phyloP scores from a whole-genome alignment of 2,113 vertebrate species.

The Tragelaphus strepsiceros region DNA sequence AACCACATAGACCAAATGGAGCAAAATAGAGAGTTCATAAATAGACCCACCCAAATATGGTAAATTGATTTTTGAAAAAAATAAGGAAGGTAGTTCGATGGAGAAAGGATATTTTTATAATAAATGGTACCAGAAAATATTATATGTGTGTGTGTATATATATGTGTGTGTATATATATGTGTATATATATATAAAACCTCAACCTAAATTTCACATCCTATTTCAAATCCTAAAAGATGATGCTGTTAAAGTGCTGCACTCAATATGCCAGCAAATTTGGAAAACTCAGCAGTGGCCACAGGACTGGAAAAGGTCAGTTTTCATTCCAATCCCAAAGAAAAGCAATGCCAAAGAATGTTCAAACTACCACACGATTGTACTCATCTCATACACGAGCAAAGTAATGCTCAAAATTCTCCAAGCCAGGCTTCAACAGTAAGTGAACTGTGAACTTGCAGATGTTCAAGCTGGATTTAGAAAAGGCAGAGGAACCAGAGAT shows the following conservation, averaged over 20 bases:
- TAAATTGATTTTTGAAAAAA: background rate
- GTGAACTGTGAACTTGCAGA: background rate
- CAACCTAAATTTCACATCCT: background rate
- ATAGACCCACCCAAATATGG: background rate
- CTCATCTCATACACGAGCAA: background rate
- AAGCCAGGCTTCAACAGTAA: background rate
- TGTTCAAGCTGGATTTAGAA: background rate
- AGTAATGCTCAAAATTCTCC: background rate
- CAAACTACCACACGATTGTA: background rate
- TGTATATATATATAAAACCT: background rate
- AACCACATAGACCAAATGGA: background rate
- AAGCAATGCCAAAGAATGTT: background rate
- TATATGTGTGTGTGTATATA: background rate
- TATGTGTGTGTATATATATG: rapidly evolving
- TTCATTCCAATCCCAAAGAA: background rate
- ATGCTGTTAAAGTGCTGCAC: background rate
- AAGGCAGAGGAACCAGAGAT: background rate
- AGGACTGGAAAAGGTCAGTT: background rate
- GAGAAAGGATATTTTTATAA: background rate
- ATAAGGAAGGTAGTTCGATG: background rate
- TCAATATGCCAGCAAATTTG: background rate
- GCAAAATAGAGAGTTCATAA: background rate
- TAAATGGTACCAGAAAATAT: background rate
- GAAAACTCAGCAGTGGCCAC: background rate
- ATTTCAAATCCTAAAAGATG: background rate